phyloP scores from a whole-genome alignment of 2,888 invertebrate genomes.

The Drosophila paranaensis region DNA sequence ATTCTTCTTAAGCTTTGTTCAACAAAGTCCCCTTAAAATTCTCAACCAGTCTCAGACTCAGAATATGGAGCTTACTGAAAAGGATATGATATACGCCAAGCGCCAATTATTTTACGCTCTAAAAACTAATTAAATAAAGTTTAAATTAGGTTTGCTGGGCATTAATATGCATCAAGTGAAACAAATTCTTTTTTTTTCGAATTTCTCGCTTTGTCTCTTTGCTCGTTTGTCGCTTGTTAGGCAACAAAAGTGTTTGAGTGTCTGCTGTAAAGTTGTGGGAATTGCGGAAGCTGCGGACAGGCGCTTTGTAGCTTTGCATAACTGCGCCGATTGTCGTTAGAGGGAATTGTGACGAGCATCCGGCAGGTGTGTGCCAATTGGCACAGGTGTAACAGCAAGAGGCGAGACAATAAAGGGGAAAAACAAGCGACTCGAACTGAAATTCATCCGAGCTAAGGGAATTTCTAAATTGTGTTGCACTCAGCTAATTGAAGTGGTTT shows the following conservation, averaged over 20 bases:
- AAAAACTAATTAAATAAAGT: background rate
- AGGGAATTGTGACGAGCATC: conserved; percentile 29
- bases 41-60: no score
- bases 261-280: conserved; percentile 18
- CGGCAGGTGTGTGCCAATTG: conserved; percentile 53
- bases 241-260: conserved; percentile 19
- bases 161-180: background rate
- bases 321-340: conserved; percentile 1
- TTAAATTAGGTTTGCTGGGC: background rate
- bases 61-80: no score
- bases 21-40: no score
- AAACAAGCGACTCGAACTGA: conserved; percentile 1
- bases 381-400: conserved; percentile 17
- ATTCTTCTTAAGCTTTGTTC: no score
- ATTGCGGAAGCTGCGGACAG: conserved; percentile 2
- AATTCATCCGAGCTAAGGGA: conserved; percentile 1
- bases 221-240: background rate
- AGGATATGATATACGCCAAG: no score
- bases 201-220: conserved; percentile 16
- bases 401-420: conserved; percentile 22
- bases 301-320: conserved; percentile 24
- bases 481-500: conserved; percentile 61
- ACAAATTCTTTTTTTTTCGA: background rate
- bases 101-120: no score
- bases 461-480: conserved; percentile 36